Evolutionary conservation across 64 coral and sea anemone genomes (phyloP).

Genomic region (Porites lutea): DNA sequence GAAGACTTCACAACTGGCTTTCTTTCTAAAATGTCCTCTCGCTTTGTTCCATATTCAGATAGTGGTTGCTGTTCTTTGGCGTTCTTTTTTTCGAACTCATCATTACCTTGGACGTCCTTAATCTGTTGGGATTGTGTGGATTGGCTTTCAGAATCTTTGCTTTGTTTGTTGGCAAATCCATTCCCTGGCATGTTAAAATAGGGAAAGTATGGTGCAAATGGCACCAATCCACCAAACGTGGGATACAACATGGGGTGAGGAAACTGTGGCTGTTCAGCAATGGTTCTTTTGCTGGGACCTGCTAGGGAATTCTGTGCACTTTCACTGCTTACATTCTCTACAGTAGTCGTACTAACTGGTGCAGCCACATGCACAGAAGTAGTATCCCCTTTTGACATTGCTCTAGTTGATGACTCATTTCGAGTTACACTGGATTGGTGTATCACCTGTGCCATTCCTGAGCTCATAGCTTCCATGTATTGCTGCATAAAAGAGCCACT

Average conservation of each 20-base stretch:
- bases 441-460: conserved; percentile 7
- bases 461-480: conserved; percentile 27
- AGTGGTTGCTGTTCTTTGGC: neutral
- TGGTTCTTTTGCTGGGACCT: neutral
- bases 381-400: neutral
- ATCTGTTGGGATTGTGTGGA: neutral
- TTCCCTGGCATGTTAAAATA: neutral
- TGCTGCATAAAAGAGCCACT: conserved; percentile 30
- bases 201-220: conserved; percentile 31
- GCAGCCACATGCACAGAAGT: neutral
- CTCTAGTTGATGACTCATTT: neutral
- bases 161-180: neutral
- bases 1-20: neutral
- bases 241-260: conserved; percentile 9
- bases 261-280: neutral
- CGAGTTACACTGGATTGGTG: neutral
- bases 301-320: neutral
- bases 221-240: neutral
- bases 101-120: neutral
- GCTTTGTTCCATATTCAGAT: neutral
- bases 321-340: neutral
- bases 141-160: neutral
- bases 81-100: neutral
- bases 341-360: neutral
- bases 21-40: neutral